Evolutionary conservation across 2,888 invertebrate genomes (phyloP).

Genomic region (Platypus cylindrus): DNA sequence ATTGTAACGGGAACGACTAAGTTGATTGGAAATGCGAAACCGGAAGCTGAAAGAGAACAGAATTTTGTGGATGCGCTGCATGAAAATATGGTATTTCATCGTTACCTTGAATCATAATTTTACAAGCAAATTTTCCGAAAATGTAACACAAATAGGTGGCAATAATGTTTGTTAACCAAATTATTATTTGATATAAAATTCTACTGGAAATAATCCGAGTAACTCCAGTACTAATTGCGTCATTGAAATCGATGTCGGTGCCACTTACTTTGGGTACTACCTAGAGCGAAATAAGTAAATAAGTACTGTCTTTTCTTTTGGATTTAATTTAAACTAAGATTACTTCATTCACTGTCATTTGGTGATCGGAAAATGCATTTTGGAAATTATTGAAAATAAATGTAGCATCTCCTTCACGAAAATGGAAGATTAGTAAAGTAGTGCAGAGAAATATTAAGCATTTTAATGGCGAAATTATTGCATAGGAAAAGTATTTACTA

Average conservation of each 20-base stretch:
- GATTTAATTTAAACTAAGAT: slow-evolving; percentile 8
- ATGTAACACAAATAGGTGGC: slow-evolving; percentile 55
- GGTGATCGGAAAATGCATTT: slow-evolving; percentile 40
- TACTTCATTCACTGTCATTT: slow-evolving; percentile 43
- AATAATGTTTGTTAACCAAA: slow-evolving; percentile 51
- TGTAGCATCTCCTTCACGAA: slow-evolving; percentile 36
- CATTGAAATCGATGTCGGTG: slow-evolving; percentile 24
- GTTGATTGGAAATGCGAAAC: slow-evolving; percentile 72
- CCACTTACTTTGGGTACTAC: slow-evolving; percentile 35
- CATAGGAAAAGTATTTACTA: slow-evolving; percentile 58
- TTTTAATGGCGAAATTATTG: slow-evolving; percentile 64
- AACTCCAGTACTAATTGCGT: slow-evolving; percentile 21
- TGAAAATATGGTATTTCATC: too few species aligned
- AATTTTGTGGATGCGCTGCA: too few species aligned
- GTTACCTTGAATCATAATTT: slow-evolving; percentile 69
- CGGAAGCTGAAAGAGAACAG: slow-evolving; percentile 39
- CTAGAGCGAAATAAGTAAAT: slow-evolving; percentile 26
- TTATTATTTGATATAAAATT: slow-evolving; percentile 41
- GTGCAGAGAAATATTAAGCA: slow-evolving; percentile 55
- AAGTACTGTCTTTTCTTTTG: background rate
- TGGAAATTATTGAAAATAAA: slow-evolving; percentile 39
- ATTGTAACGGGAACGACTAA: slow-evolving; percentile 65
- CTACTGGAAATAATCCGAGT: slow-evolving; percentile 22
- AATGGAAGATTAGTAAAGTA: slow-evolving; percentile 42
- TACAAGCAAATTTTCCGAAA: slow-evolving; percentile 71